phyloP scores from a whole-genome alignment of 2,888 invertebrate species.

The Pyrrhosoma nymphula region DNA sequence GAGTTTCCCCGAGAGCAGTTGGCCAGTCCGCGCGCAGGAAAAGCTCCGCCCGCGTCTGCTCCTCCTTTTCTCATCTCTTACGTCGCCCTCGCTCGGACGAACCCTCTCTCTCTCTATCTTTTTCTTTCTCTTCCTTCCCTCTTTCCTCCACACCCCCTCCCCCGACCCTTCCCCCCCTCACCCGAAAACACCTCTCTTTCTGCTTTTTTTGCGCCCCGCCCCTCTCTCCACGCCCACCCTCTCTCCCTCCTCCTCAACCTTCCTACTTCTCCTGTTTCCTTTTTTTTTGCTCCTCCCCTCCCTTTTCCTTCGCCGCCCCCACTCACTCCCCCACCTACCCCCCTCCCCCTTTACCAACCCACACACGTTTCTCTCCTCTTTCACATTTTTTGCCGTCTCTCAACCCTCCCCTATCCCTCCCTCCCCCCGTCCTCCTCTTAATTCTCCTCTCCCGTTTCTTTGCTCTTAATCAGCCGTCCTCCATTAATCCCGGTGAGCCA shows the following conservation, averaged over 20 bases:
- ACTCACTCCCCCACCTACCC: background rate
- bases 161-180: background rate
- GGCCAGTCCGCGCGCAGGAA: constrained; percentile 54
- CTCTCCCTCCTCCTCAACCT: background rate
- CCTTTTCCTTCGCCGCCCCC: background rate
- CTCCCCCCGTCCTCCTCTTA: constrained; percentile 8
- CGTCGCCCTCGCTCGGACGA: background rate
- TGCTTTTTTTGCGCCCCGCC: background rate
- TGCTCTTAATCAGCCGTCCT: constrained; percentile 67
- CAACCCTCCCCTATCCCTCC: background rate
- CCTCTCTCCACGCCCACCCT: background rate
- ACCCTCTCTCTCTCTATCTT: background rate
- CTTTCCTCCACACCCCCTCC: background rate
- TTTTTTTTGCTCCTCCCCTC: background rate
- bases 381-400: background rate
- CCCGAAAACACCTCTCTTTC: background rate
- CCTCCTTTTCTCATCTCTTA: constrained; percentile 63
- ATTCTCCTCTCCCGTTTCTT: constrained; percentile 65
- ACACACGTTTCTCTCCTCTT: background rate
- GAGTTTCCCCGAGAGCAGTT: constrained; percentile 18
- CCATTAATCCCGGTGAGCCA: constrained; percentile 63
- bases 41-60: constrained; percentile 48
- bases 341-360: background rate
- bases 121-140: background rate
- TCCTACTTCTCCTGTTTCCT: background rate